phyloP scores from a whole-genome alignment of 2,888 invertebrate species.

The Nephrotoma flavescens region DNA sequence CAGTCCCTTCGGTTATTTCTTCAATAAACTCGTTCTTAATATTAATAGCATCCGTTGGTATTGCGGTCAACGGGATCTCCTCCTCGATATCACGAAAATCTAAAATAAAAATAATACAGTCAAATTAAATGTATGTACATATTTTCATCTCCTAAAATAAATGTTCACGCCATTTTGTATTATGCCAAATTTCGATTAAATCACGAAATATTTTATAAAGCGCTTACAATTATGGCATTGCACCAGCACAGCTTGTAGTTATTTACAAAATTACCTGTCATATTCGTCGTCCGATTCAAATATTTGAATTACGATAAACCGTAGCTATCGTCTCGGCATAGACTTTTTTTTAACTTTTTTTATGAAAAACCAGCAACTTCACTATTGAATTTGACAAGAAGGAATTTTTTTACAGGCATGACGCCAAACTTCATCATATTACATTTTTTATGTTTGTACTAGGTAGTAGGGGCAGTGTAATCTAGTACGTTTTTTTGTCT shows the following conservation, averaged over 20 bases:
- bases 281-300: background rate
- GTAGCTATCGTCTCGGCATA: constrained; percentile 3
- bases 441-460: background rate
- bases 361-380: background rate
- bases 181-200: background rate
- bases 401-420: background rate
- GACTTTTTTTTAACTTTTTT: background rate
- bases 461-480: background rate
- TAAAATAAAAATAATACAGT: background rate
- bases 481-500: background rate
- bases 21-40: background rate
- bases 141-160: background rate
- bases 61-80: background rate
- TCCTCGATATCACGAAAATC: background rate
- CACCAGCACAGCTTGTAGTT: background rate
- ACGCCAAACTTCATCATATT: background rate
- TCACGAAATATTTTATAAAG: background rate
- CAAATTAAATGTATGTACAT: background rate
- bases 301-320: background rate
- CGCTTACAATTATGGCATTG: background rate
- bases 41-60: background rate
- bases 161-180: background rate
- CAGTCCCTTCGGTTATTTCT: background rate
- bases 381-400: background rate
- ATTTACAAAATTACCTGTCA: background rate